Percentiles rank a stretch among this genome's conserved stretches.
Evolutionary conservation across 2,888 invertebrate species (phyloP).

Genomic region (Polyommatus icarus): DNA sequence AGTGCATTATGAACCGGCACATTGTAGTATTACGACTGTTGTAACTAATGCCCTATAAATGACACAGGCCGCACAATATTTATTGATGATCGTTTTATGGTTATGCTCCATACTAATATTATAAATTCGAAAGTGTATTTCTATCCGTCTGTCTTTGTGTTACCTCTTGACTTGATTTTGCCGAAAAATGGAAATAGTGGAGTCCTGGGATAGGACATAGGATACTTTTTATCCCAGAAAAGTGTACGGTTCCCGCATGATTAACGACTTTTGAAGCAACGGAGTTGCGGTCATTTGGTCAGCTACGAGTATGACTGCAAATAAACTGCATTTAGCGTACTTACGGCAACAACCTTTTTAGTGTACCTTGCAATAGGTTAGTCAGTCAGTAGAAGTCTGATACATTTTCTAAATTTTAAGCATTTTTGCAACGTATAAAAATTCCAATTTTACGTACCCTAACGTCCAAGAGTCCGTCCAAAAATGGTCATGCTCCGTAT

Average conservation of each 20-base stretch:
- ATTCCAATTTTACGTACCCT: not conserved
- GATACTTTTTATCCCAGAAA: too few species aligned
- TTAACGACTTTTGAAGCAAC: too few species aligned
- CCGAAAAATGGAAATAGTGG: too few species aligned
- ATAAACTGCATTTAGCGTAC: not conserved
- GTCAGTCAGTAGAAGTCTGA: not conserved
- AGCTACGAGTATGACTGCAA: too few species aligned
- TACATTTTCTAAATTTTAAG: not conserved
- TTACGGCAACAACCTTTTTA: not conserved
- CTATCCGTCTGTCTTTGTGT: too few species aligned
- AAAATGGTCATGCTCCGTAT: not conserved
- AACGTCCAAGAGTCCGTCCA: not conserved
- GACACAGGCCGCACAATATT: not conserved
- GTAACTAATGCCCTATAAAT: not conserved
- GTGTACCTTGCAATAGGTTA: not conserved
- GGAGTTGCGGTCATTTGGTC: too few species aligned
- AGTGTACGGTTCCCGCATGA: too few species aligned
- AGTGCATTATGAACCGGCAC: constrained; percentile 51
- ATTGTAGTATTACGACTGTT: constrained; percentile 23
- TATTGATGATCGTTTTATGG: constrained; percentile 1
- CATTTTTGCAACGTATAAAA: not conserved
- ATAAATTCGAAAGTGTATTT: too few species aligned
- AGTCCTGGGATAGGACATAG: too few species aligned
- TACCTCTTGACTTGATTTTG: too few species aligned
- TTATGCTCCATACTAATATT: not conserved